Percentiles rank a stretch among this genome's conserved stretches.
These are phyloP conservation scores for Phalacrocorax brasilianus DNA, from an alignment of 2,113 vertebrate genomes.

Conservation along the genomic window DNA sequence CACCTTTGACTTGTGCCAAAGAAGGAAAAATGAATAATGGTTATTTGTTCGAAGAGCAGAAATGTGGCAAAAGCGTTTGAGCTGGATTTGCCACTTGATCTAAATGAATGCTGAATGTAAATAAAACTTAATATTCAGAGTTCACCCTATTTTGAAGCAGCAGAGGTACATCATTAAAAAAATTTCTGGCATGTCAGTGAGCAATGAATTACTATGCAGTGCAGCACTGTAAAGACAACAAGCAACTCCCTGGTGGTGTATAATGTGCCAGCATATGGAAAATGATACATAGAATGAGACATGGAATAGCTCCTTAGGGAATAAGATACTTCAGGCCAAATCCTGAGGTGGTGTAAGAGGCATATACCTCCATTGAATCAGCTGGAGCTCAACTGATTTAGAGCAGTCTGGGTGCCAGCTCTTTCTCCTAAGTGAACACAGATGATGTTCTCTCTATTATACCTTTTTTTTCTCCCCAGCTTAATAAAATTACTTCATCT, in stretches of 20 bases:
- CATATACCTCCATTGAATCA: not conserved
- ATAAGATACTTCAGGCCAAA: not conserved
- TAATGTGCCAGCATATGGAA: not conserved
- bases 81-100: not conserved
- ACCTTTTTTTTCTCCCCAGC: not conserved
- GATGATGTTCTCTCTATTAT: not conserved
- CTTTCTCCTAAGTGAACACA: not conserved
- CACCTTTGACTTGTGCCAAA: not conserved
- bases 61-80: not conserved
- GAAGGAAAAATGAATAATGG: not conserved
- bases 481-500: not conserved
- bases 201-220: not conserved
- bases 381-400: not conserved
- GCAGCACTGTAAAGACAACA: not conserved
- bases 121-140: not conserved
- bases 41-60: not conserved
- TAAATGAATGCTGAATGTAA: not conserved
- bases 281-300: not conserved
- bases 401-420: not conserved
- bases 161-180: not conserved
- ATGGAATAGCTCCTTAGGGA: not conserved
- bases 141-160: not conserved
- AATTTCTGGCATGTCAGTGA: not conserved
- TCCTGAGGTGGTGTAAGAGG: not conserved
- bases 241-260: not conserved